A percentile compares a stretch with the other conserved stretches of the same genome.
phyloP scores from a whole-genome alignment of 1,140 invertebrate species.

The Pogonomyrmex californicus region DNA sequence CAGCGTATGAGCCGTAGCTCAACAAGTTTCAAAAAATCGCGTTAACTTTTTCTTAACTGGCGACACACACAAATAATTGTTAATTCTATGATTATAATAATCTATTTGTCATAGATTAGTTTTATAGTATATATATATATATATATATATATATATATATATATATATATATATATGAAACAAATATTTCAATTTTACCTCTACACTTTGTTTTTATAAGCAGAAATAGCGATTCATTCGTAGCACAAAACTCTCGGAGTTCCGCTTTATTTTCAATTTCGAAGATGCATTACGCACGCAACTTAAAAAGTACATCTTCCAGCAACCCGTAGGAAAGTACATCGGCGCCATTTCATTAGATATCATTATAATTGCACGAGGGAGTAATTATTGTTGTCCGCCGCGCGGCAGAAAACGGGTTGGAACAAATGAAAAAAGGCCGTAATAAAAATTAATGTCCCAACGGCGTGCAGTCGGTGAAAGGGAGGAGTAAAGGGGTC shows the following conservation, averaged over 20 bases:
- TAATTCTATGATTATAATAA: too few relatives aligned
- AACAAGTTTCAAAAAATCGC: too few relatives aligned
- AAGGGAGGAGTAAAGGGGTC: constrained; percentile 23
- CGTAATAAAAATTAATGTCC: constrained; percentile 80
- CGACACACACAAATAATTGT: too few relatives aligned
- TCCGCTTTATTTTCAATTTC: constrained; percentile 43
- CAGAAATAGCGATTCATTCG: constrained; percentile 21
- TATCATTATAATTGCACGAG: constrained; percentile 79
- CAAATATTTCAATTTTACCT: constrained; percentile 12
- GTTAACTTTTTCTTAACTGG: too few relatives aligned
- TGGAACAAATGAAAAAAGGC: constrained; percentile 70
- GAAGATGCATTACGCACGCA: constrained; percentile 26
- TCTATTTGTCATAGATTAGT: too few relatives aligned
- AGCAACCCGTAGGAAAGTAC: constrained; percentile 60
- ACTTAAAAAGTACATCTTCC: constrained; percentile 29
- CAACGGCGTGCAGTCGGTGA: constrained; percentile 33
- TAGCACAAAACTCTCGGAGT: background rate
- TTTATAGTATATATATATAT: too few relatives aligned
- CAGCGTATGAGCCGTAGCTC: background rate
- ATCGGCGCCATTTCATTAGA: constrained; percentile 77
- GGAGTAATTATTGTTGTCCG: constrained; percentile 80
- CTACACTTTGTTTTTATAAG: too few relatives aligned
- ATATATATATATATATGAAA: too few relatives aligned
- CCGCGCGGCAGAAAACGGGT: constrained; percentile 48
- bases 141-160: too few relatives aligned